These are phyloP conservation scores for Drosophila punjabiensis DNA, from an alignment of 1,140 invertebrate genomes.

Conservation along the genomic window DNA sequence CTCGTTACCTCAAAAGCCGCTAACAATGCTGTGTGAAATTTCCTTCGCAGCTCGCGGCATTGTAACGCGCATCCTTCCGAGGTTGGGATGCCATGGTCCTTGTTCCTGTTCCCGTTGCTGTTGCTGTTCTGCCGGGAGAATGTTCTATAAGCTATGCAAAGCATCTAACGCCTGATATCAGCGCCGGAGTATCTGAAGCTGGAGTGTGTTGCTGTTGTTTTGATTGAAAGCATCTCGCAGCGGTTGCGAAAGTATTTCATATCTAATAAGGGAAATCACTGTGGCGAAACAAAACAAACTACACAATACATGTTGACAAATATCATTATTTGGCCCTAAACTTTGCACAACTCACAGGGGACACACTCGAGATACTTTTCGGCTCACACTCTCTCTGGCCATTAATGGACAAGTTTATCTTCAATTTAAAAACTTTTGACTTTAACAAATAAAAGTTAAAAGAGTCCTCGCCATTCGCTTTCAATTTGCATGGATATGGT, in stretches of 20 bases:
- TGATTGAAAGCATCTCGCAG: slow-evolving; percentile 60
- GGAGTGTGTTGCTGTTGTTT: slow-evolving; percentile 43
- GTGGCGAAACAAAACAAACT: slow-evolving; percentile 3
- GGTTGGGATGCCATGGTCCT: background rate
- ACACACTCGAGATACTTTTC: slow-evolving; percentile 5
- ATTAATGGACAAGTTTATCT: slow-evolving; percentile 45
- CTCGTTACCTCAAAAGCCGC: slow-evolving; percentile 55
- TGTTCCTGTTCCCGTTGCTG: slow-evolving; percentile 34
- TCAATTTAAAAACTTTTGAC: slow-evolving; percentile 39
- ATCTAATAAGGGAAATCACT: slow-evolving; percentile 33
- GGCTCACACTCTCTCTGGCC: slow-evolving; percentile 15
- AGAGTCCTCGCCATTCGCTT: slow-evolving; percentile 27
- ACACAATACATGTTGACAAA: slow-evolving; percentile 32
- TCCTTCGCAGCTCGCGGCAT: slow-evolving; percentile 42
- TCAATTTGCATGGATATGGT: slow-evolving; percentile 37
- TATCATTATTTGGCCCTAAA: slow-evolving; percentile 29
- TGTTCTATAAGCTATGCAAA: slow-evolving; percentile 64
- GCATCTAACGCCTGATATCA: slow-evolving; percentile 66
- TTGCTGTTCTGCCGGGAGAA: slow-evolving; percentile 56
- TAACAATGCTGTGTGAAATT: slow-evolving; percentile 56
- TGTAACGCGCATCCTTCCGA: slow-evolving; percentile 39
- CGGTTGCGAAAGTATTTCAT: slow-evolving; percentile 11
- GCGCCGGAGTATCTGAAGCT: slow-evolving; percentile 25
- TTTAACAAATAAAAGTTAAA: slow-evolving; percentile 36
- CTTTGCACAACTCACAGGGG: slow-evolving; percentile 3